Evolutionary conservation across 2,113 vertebrate genomes (phyloP).

Genomic region (Vanacampus margaritifer): DNA sequence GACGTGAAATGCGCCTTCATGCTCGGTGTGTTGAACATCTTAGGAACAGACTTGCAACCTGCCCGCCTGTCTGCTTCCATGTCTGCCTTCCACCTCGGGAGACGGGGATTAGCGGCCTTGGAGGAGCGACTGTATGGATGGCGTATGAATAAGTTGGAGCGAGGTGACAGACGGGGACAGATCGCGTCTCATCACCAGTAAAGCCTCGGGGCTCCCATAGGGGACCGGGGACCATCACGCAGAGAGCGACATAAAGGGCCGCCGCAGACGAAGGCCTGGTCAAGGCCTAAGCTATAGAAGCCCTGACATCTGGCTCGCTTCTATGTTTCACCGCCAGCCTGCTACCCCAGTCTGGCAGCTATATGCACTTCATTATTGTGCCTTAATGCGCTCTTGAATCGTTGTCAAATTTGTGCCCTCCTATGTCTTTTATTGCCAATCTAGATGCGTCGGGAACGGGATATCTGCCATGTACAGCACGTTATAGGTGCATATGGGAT

Average conservation of each 20-base stretch:
- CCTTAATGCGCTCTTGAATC: constrained; percentile 74
- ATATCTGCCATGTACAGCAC: constrained; percentile 33
- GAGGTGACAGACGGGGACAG: constrained; percentile 79
- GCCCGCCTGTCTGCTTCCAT: constrained; percentile 61
- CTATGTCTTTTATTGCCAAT: constrained; percentile 67
- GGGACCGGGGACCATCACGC: constrained; percentile 66
- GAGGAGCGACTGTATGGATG: constrained; percentile 73
- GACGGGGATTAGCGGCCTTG: constrained; percentile 74
- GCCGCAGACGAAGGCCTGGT: constrained; percentile 73
- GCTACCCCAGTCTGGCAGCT: constrained; percentile 72
- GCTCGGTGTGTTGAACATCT: constrained; percentile 62
- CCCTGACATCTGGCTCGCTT: constrained; percentile 77
- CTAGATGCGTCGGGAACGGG: constrained; percentile 35
- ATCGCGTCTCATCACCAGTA: constrained; percentile 77
- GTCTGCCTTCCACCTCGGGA: constrained; percentile 69
- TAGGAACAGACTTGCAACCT: constrained; percentile 62
- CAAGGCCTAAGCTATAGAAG: constrained; percentile 76
- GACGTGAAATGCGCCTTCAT: constrained; percentile 62
- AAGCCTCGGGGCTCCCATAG: constrained; percentile 71
- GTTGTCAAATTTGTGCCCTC: constrained; percentile 63
- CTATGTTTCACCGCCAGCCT: constrained; percentile 70
- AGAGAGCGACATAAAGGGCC: constrained; percentile 71
- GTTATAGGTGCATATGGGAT: constrained; percentile 32
- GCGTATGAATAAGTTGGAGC: constrained; percentile 70
- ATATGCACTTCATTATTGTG: constrained; percentile 73